phyloP scores from a whole-genome alignment of 2,888 invertebrate genomes.

The Branchinecta sandiegonensis region DNA sequence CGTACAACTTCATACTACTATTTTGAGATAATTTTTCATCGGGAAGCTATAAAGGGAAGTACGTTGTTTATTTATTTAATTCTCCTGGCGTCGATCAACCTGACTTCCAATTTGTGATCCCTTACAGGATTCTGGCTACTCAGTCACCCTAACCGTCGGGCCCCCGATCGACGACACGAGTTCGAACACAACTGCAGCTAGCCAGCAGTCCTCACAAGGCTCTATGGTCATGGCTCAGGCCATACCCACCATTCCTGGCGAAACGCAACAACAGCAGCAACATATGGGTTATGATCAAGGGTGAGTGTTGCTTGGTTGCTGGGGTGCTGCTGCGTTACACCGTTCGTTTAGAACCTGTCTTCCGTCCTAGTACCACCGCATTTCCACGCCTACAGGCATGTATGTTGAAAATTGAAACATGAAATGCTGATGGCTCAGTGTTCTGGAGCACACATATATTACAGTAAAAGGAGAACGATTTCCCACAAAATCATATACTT shows the following conservation, averaged over 20 bases:
- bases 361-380: neutral
- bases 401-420: no score
- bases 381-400: no score
- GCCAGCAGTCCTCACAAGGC: constrained; percentile 18
- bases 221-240: constrained; percentile 30
- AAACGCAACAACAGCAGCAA: constrained; percentile 1
- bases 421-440: no score
- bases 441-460: no score
- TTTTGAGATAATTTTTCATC: no score
- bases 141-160: constrained; percentile 69
- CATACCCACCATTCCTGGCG: constrained; percentile 24
- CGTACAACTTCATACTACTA: no score
- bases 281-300: constrained; percentile 15
- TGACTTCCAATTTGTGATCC: no score
- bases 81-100: no score
- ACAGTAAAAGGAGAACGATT: no score
- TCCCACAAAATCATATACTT: no score
- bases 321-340: neutral
- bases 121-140: constrained; percentile 61
- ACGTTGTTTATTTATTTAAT: no score
- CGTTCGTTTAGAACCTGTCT: constrained; percentile 17
- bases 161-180: constrained; percentile 37
- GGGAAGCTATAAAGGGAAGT: no score
- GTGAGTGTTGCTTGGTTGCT: constrained; percentile 14
- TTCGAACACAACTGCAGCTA: neutral